phyloP scores from a whole-genome alignment of 1,140 invertebrate species.

The Mylabris phalerata region DNA sequence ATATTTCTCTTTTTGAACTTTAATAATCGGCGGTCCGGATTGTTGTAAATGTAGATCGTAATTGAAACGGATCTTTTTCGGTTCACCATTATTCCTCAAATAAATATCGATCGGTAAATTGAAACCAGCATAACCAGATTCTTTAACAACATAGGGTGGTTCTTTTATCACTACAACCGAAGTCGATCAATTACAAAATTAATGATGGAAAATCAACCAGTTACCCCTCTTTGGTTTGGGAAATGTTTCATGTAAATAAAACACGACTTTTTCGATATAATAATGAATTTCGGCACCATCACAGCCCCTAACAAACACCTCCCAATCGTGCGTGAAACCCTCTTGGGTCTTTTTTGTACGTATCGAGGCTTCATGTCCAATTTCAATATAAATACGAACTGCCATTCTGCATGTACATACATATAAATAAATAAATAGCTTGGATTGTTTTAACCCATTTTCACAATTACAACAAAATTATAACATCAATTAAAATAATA shows the following conservation, averaged over 20 bases:
- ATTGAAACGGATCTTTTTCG: constrained; percentile 75
- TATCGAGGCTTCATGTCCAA: constrained; percentile 81
- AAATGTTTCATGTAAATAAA: constrained; percentile 87
- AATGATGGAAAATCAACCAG: too few species aligned
- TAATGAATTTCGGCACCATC: constrained; percentile 79
- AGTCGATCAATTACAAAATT: neutral
- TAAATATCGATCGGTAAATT: constrained; percentile 83
- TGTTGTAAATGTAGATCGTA: constrained; percentile 82
- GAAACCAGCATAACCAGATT: constrained; percentile 94
- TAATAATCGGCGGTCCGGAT: constrained; percentile 60
- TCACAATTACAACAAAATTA: neutral
- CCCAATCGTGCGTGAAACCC: constrained; percentile 96
- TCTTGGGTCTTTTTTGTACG: constrained; percentile 71
- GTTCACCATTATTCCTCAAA: constrained; percentile 86
- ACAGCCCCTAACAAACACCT: constrained; percentile 85
- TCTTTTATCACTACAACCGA: constrained; percentile 70
- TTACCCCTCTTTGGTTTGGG: constrained; percentile 80
- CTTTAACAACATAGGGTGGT: constrained; percentile 84
- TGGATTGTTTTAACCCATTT: constrained; percentile 8
- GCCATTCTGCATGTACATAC: constrained; percentile 45
- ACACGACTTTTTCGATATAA: constrained; percentile 93
- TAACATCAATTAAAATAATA: too few species aligned
- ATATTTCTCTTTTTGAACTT: constrained; percentile 67
- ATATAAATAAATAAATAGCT: too few species aligned
- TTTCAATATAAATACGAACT: constrained; percentile 81